Evolutionary conservation across 2,113 vertebrate species (phyloP).

Genomic region (Oplegnathus fasciatus): DNA sequence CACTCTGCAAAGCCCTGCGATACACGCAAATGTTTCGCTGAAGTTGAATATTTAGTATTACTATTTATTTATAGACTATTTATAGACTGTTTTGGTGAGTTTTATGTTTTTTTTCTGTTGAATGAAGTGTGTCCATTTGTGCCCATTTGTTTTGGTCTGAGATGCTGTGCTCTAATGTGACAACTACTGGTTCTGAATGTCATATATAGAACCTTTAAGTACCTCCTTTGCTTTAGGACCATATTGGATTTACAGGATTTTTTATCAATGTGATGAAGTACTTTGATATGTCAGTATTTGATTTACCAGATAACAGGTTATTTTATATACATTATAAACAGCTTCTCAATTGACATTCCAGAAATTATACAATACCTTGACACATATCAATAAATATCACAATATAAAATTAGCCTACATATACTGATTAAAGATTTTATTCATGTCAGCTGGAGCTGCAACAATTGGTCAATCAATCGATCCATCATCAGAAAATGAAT

Average conservation of each 20-base stretch:
- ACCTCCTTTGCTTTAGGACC: neutral
- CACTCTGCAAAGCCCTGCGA: no score
- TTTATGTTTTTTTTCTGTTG: no score
- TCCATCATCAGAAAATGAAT: neutral
- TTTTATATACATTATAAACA: neutral
- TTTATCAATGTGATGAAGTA: neutral
- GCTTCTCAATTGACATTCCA: neutral
- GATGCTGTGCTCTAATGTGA: no score
- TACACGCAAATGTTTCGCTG: no score
- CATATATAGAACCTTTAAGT: no score
- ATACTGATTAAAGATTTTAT: neutral
- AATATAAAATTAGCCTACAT: neutral
- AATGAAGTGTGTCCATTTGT: no score
- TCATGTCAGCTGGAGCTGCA: neutral
- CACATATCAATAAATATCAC: neutral
- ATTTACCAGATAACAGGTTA: neutral
- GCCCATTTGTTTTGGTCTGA: no score
- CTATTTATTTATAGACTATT: no score
- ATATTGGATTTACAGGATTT: neutral
- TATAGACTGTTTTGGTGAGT: no score
- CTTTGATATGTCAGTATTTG: neutral
- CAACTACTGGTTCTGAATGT: no score
- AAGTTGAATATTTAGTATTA: no score
- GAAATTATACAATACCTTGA: neutral
- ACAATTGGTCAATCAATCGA: neutral